A percentile compares a stretch with the other conserved stretches of the same genome.
phyloP scores from a whole-genome alignment of 2,797 vertebrate genomes.

The Arrhamphus sclerolepis region DNA sequence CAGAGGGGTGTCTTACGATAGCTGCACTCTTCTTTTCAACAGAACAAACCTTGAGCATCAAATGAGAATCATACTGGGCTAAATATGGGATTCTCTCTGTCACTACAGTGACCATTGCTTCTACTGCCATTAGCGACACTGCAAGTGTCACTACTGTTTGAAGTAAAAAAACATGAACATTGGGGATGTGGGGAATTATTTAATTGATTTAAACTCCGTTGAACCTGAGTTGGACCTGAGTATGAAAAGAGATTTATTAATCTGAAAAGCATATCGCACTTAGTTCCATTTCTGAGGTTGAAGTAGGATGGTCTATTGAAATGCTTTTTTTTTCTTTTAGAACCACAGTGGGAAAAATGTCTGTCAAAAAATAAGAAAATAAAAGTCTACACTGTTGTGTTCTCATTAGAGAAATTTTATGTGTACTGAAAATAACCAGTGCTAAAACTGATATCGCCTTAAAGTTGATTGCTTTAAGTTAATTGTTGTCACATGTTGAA shows the following conservation, averaged over 20 bases:
- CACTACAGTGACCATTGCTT: background rate
- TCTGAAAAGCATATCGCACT: no score
- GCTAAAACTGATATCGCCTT: no score
- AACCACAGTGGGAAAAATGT: background rate
- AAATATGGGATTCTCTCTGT: slow-evolving; percentile 15
- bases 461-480: no score
- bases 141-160: slow-evolving; percentile 1
- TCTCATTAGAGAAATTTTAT: no score
- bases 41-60: slow-evolving; percentile 48
- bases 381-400: no score
- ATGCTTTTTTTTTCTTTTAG: background rate
- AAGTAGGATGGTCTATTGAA: background rate
- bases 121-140: background rate
- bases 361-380: no score
- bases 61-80: slow-evolving; percentile 28
- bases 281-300: no score
- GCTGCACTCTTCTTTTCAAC: slow-evolving; percentile 42
- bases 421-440: no score
- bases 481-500: no score
- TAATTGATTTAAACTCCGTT: background rate
- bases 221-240: no score
- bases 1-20: slow-evolving; percentile 28
- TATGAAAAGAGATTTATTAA: no score
- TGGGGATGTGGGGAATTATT: background rate
- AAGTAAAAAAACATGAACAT: background rate